Conservation (phyloP, 92 coral and sea anemone genomes). For the Virgularia gustaviana region DNA sequence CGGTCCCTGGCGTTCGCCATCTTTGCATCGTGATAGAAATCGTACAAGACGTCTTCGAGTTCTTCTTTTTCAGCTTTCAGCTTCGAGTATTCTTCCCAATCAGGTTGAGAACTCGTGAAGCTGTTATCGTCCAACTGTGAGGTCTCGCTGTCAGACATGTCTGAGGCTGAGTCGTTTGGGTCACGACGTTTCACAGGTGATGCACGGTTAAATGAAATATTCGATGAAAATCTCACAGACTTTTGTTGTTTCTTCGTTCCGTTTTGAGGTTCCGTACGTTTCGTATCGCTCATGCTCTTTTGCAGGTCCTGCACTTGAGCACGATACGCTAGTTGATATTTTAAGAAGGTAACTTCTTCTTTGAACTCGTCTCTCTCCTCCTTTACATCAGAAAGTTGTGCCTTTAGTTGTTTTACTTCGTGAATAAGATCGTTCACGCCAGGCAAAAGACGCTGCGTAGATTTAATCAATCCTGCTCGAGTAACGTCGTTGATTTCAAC, state of each 20-base stretch:
- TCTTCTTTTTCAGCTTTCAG: conserved; percentile 66
- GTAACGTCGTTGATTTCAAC: conserved; percentile 16
- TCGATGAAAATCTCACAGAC: conserved; percentile 36
- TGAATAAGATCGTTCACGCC: conserved; percentile 24
- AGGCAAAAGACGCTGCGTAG: conserved; percentile 11
- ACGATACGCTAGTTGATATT: conserved; percentile 72
- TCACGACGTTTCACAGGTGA: conserved; percentile 57
- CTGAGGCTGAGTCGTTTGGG: conserved; percentile 37
- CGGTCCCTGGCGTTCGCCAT: conserved; percentile 4
- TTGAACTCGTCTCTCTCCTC: conserved; percentile 67
- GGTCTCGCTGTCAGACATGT: background rate
- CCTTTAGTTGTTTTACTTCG: conserved; percentile 18
- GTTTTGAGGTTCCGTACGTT: conserved; percentile 3
- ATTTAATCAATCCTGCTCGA: conserved; percentile 7
- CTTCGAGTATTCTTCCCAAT: conserved; percentile 52
- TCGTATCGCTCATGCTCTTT: conserved; percentile 17
- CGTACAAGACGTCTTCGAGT: conserved; percentile 22
- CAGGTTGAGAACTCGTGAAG: conserved; percentile 47
- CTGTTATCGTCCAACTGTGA: background rate
- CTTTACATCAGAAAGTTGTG: conserved; percentile 36
- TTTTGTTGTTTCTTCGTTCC: conserved; percentile 1
- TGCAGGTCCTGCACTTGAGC: conserved; percentile 63
- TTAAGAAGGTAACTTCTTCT: conserved; percentile 66
- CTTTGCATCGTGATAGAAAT: conserved; percentile 28
- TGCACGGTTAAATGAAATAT: conserved; percentile 47